Evolutionary conservation across 2,888 invertebrate genomes (phyloP).

Genomic region (Suillia variegata): DNA sequence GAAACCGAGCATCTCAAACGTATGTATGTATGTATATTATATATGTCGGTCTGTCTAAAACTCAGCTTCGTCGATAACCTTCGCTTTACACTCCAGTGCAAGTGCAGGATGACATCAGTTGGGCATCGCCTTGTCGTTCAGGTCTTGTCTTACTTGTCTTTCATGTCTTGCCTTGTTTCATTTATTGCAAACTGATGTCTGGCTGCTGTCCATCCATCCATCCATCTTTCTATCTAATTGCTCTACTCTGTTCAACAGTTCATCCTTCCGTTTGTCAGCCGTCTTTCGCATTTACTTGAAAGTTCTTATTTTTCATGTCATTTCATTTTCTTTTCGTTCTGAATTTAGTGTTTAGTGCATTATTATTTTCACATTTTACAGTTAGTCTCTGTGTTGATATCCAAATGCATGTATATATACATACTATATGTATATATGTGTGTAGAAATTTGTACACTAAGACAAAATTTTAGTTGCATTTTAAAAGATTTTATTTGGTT

Average conservation of each 20-base stretch:
- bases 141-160: neutral
- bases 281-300: constrained; percentile 36
- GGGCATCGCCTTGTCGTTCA: neutral
- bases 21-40: too few relatives aligned
- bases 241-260: constrained; percentile 14
- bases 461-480: too few relatives aligned
- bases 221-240: constrained; percentile 31
- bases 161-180: constrained; percentile 13
- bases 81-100: neutral
- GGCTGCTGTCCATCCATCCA: constrained; percentile 25
- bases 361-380: constrained; percentile 45
- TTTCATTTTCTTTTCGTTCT: constrained; percentile 34
- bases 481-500: constrained; percentile 23
- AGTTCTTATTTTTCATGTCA: constrained; percentile 29
- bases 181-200: constrained; percentile 33
- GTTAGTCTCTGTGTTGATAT: constrained; percentile 30
- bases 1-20: too few relatives aligned
- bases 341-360: constrained; percentile 43
- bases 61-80: neutral
- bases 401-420: constrained; percentile 15
- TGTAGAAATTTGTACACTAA: too few relatives aligned
- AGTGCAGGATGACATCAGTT: neutral
- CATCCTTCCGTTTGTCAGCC: constrained; percentile 30
- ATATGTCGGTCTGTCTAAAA: neutral
- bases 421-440: constrained; percentile 21